Evolutionary conservation across 2,888 invertebrate species (phyloP).

Genomic region (Agrochola circellaris): DNA sequence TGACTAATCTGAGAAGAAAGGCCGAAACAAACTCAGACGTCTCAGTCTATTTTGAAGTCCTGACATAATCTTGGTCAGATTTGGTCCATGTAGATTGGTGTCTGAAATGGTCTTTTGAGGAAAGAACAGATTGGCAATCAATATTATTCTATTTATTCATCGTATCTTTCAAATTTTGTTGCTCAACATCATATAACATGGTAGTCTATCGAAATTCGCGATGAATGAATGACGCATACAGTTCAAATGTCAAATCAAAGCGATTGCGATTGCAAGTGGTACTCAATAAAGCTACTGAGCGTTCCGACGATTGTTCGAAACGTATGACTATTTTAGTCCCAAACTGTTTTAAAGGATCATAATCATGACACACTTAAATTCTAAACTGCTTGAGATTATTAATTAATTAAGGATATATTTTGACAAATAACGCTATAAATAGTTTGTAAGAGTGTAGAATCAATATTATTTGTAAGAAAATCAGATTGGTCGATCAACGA

Average conservation of each 20-base stretch:
- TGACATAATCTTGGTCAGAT: no score
- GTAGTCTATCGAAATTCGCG: background rate
- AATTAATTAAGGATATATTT: background rate
- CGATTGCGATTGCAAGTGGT: background rate
- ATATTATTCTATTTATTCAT: background rate
- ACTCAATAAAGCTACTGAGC: background rate
- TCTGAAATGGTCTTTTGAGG: no score
- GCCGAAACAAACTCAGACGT: no score
- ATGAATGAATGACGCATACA: background rate
- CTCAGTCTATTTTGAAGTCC: no score
- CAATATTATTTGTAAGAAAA: constrained; percentile 28
- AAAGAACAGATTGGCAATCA: background rate
- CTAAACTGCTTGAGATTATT: constrained; percentile 44
- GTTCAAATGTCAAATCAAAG: background rate
- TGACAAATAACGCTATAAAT: constrained; percentile 11
- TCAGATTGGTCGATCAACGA: constrained; percentile 15
- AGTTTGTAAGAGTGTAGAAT: constrained; percentile 24
- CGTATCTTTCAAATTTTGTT: background rate
- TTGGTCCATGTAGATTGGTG: no score
- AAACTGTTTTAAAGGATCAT: background rate
- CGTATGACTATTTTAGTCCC: background rate
- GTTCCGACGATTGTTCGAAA: background rate
- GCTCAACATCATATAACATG: background rate
- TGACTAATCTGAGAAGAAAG: no score
- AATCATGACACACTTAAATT: background rate